These are phyloP conservation scores for Phyllostomus discolor DNA, from an alignment of 2,113 vertebrate species.

Conservation along the genomic window DNA sequence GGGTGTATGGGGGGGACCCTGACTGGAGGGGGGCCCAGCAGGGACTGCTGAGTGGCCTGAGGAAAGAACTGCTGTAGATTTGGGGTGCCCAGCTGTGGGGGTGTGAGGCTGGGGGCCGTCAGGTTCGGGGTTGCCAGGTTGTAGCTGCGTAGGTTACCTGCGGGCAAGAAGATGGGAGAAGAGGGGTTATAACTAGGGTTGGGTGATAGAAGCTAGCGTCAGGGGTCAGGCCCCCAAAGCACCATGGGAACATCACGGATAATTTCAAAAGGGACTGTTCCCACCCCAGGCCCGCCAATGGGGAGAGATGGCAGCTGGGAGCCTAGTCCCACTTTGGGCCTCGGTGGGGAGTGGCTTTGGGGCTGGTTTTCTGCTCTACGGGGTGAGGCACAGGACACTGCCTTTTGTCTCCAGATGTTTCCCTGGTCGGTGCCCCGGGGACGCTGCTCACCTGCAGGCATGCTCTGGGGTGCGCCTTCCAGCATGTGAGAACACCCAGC, in stretches of 20 bases:
- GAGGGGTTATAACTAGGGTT: neutral
- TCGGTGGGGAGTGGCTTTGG: neutral
- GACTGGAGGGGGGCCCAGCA: slow-evolving; percentile 94
- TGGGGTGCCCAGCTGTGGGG: slow-evolving; percentile 77
- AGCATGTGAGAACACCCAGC: neutral
- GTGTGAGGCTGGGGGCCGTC: slow-evolving; percentile 87
- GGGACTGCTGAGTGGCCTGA: slow-evolving; percentile 90
- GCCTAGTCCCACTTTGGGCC: neutral
- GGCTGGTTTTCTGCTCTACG: neutral
- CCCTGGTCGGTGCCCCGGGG: neutral
- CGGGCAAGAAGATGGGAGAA: neutral
- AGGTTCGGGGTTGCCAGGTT: slow-evolving; percentile 75
- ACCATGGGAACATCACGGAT: neutral
- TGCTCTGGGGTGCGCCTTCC: neutral
- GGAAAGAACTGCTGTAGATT: slow-evolving; percentile 94
- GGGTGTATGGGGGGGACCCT: slow-evolving; percentile 92
- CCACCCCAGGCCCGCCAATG: neutral
- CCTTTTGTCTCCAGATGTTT: neutral
- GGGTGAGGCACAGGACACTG: neutral
- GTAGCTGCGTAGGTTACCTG: slow-evolving; percentile 86
- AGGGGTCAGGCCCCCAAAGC: neutral
- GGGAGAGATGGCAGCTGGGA: neutral
- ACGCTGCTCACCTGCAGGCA: neutral
- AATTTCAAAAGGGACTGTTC: neutral
- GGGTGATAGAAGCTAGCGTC: neutral